A percentile compares a stretch with the other conserved stretches of the same genome.
Conservation (phyloP, 2,888 invertebrate genomes). For the Tanytarsus gracilentus region DNA sequence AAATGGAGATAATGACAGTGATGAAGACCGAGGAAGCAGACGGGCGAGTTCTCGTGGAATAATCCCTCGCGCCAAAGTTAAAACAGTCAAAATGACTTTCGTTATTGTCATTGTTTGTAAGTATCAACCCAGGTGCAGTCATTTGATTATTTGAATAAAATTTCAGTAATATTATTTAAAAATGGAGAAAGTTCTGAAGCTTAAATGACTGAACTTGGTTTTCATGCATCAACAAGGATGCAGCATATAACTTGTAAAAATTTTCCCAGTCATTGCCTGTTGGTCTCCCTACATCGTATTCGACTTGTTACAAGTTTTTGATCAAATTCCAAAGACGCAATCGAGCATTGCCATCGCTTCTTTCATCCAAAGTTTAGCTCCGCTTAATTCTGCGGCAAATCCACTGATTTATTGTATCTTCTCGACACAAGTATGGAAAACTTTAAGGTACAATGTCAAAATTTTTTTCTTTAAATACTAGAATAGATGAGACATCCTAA, state of each 20-base stretch:
- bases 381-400: slow-evolving; percentile 88
- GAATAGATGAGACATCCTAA: too few relatives aligned
- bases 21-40: slow-evolving; percentile 49
- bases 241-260: too few relatives aligned
- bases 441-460: slow-evolving; percentile 55
- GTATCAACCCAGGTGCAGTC: too few relatives aligned
- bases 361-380: slow-evolving; percentile 83
- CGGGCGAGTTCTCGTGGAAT: slow-evolving; percentile 85
- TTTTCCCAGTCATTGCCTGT: slow-evolving; percentile 75
- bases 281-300: slow-evolving; percentile 94
- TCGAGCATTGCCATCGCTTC: slow-evolving; percentile 76
- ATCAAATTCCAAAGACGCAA: slow-evolving; percentile 67
- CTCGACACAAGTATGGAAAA: slow-evolving; percentile 78
- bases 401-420: slow-evolving; percentile 91
- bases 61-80: slow-evolving; percentile 90
- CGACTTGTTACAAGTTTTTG: slow-evolving; percentile 82
- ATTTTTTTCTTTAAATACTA: neutral
- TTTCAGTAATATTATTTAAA: too few relatives aligned
- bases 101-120: slow-evolving; percentile 87
- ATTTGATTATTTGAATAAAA: too few relatives aligned
- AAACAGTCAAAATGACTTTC: slow-evolving; percentile 95
- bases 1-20: neutral
- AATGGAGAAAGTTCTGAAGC: too few relatives aligned
- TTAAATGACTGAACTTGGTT: too few relatives aligned
- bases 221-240: too few relatives aligned